Evolutionary conservation across 2,888 invertebrate genomes (phyloP).

Genomic region (Dichetophora obliterata): DNA sequence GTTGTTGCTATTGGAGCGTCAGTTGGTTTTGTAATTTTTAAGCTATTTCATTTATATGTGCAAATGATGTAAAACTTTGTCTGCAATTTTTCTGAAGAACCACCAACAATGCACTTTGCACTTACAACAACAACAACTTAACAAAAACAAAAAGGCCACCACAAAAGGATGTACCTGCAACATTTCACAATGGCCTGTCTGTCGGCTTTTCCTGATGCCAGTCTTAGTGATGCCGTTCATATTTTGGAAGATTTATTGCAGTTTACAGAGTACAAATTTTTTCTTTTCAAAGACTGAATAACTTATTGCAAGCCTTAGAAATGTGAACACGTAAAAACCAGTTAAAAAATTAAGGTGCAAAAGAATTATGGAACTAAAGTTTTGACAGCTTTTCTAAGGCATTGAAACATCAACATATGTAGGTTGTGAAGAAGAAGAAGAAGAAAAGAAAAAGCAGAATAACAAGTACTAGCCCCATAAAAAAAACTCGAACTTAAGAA

Average conservation of each 20-base stretch:
- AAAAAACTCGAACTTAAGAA: too few relatives aligned
- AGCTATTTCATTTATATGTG: neutral
- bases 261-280: neutral
- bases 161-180: neutral
- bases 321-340: neutral
- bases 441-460: too few relatives aligned
- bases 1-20: neutral
- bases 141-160: neutral
- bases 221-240: too few relatives aligned
- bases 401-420: too few relatives aligned
- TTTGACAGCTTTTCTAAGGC: too few relatives aligned
- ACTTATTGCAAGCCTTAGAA: neutral
- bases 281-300: too few relatives aligned
- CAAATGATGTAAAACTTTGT: constrained; percentile 5
- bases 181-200: too few relatives aligned
- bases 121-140: neutral
- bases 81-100: neutral
- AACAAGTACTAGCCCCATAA: too few relatives aligned
- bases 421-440: too few relatives aligned
- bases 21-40: neutral
- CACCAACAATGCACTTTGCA: neutral
- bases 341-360: neutral
- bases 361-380: too few relatives aligned
- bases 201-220: too few relatives aligned
- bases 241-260: constrained; percentile 3